Base-by-base conservation (phyloP, 1,140 invertebrate genomes). In the Lepidurus couesii region DNA sequence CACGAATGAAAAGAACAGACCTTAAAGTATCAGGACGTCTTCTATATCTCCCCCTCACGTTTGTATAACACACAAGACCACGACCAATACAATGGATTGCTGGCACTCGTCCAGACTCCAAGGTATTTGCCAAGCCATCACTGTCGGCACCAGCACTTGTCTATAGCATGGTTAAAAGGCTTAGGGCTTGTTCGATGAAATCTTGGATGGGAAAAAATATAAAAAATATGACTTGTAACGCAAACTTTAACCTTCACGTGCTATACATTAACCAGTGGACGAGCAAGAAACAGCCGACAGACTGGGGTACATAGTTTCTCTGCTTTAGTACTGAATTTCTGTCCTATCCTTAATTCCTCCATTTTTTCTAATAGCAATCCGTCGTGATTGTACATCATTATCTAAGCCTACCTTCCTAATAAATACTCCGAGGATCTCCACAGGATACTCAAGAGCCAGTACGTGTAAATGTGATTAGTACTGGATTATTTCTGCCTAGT, bases 51-150 rank as follows among this genome's bases (percentile, higher is more conserved):
- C n/a, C 13, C 34, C 34, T 34, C 34, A 34, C 34, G 34, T 34
- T 34, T 65, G 16, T 65, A 13, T n/a, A 65, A 65, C 53, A 65
- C 21, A 21, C 21, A 34, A 65, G 53, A 13, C 53, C 13, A 21
- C 1, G 53, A 21, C 6, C 2, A 65, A n/a, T 13, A 65, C 53
- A 65, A 65, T 65, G 21, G 53, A 65, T 65, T 13, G 53, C 53
- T 65, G 53, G 53, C 53, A 16, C 53, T 65, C 16, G 53, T 9
- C 53, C 53, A 65, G 53, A 16, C 21, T 65, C 53, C 16, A 65
- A 65, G 53, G 53, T 65, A 65, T 65, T 65, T 65, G 53, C 53
- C 53, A 65, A 65, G 53, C 53, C 53, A 65, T 65, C 53, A 65
- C 16, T 65, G 53, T 65, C 53, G 53, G 53, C 7, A 65, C 53